Evolutionary conservation across 2,888 invertebrate genomes (phyloP), one percentile per base, ranked within the genome.

Genomic region (Pristionchus arcanus): DNA sequence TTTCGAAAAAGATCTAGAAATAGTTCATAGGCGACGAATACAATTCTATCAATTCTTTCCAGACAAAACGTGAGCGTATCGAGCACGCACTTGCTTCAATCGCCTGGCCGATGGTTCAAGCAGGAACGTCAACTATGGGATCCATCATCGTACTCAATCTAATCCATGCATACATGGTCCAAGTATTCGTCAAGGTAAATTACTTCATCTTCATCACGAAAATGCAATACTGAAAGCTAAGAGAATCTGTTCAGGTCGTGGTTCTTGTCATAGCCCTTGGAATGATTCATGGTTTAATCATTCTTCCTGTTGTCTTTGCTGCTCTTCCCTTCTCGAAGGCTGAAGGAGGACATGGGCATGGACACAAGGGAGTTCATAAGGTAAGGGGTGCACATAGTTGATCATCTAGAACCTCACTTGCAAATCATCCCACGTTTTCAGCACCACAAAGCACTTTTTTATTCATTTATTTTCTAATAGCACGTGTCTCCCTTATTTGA

Each of bases 81-180:
- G 92, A 92, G n/a, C 94, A 94, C 84, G 94, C 94, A 1, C 92
- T 95, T 19, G 91, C 94, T 28, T 94, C 94, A 25, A 95, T 95
- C 89, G 95, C 95, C 15, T 95, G 94, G 94, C 95, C 95, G 19
- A 95, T 95, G 95, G 91, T 93, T 25, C 93, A 95, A 87, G 94
- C 95, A 15, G 95, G 94, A 21, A 91, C 19, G 0, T 95, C 95
- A 19, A 95, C 95, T 0, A 93, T 95, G 91, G 89, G 94, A 85
- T 92, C 93, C 19, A 92, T 93, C 68, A 87, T 91, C 15, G 93
- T 94, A 53, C 91, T 95, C 81, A 93, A 92, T 11, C 77, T 92
- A 25, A 92, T 95, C 16, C 94, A 94, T 74, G 95, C 95, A 49
- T 95, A 95, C 91, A 95, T 95, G 95, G 94, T 95, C 19, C 94